A percentile compares a stretch with the other conserved stretches of the same genome.
Conservation (phyloP, 2,888 invertebrate genomes). For the Eucera pruinosa region DNA sequence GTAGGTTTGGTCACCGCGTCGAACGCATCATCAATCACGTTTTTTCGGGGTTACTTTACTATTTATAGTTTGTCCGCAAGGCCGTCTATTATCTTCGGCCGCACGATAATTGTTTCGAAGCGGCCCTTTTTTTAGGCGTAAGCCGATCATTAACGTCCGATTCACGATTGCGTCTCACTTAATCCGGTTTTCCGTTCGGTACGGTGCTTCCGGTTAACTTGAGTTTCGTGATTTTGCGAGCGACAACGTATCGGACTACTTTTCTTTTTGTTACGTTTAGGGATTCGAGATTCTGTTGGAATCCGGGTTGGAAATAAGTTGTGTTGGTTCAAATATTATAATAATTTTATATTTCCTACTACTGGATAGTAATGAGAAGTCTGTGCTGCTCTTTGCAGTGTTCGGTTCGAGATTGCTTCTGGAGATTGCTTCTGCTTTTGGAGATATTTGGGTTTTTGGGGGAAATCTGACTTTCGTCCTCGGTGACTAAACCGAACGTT, state of each 20-base stretch:
- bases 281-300: too few species aligned
- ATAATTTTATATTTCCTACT: too few species aligned
- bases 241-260: neutral
- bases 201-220: neutral
- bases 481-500: too few species aligned
- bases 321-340: too few species aligned
- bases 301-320: too few species aligned
- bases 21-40: constrained; percentile 71
- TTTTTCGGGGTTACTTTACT: constrained; percentile 69
- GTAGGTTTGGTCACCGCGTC: constrained; percentile 68
- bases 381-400: too few species aligned
- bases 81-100: constrained; percentile 75
- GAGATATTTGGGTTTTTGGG: too few species aligned
- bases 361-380: too few species aligned
- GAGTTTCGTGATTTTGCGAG: neutral
- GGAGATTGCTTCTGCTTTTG: too few species aligned
- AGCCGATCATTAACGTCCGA: constrained; percentile 42
- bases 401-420: too few species aligned
- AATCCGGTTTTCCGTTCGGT: neutral
- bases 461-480: too few species aligned
- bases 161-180: constrained; percentile 55
- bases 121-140: constrained; percentile 21
- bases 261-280: too few species aligned
- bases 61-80: constrained; percentile 74
- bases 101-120: constrained; percentile 75